Evolutionary conservation across 1,140 invertebrate species (phyloP).

Genomic region (Bombus breviceps): DNA sequence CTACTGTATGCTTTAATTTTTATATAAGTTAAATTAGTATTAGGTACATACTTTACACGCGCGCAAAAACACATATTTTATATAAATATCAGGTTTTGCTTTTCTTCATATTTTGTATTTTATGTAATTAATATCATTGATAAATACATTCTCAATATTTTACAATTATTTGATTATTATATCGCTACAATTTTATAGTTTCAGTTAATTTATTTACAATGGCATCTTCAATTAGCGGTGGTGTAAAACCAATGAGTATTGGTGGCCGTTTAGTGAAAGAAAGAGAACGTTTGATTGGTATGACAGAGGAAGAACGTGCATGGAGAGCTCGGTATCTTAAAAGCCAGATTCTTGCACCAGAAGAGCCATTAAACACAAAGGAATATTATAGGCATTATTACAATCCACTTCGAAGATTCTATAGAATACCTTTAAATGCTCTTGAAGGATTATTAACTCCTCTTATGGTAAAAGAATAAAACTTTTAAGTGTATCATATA

Average conservation of each 20-base stretch:
- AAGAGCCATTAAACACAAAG: conserved; percentile 88
- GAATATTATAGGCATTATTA: conserved; percentile 86
- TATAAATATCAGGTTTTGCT: no score
- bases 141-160: not conserved
- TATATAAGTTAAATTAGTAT: not conserved
- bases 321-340: conserved; percentile 93
- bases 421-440: conserved; percentile 87
- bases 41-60: not conserved
- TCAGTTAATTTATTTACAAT: conserved; percentile 17
- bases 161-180: not conserved
- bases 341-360: conserved; percentile 89
- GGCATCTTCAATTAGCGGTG: not conserved
- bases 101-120: not conserved
- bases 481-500: not conserved
- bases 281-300: conserved; percentile 90
- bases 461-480: conserved; percentile 83
- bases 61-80: not conserved
- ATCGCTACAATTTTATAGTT: not conserved
- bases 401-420: conserved; percentile 91
- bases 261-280: conserved; percentile 88
- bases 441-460: conserved; percentile 84
- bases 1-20: not conserved
- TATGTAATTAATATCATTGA: not conserved
- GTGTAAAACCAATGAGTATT: conserved; percentile 87
- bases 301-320: conserved; percentile 91